Evolutionary conservation across 2,888 invertebrate genomes (phyloP).

Genomic region (Nephrotoma guestfalica): DNA sequence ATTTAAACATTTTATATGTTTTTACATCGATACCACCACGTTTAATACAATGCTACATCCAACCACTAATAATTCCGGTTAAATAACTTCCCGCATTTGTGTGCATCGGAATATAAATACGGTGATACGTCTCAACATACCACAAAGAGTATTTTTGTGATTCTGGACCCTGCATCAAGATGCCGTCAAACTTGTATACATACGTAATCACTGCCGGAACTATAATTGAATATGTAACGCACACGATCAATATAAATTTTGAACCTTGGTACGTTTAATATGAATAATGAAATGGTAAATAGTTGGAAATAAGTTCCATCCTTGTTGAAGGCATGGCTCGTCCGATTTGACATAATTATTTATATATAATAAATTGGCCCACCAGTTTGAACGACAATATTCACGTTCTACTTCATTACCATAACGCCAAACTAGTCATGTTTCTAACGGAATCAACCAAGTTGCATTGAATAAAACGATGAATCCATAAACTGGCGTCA

Average conservation of each 20-base stretch:
- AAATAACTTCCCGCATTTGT: slow-evolving; percentile 19
- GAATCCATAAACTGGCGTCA: slow-evolving; percentile 32
- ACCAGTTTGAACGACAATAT: slow-evolving; percentile 34
- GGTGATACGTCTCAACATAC: slow-evolving; percentile 19
- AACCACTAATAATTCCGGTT: slow-evolving; percentile 32
- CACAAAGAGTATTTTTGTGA: background rate
- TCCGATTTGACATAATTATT: slow-evolving; percentile 32
- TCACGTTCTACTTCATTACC: slow-evolving; percentile 26
- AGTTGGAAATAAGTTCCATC: slow-evolving; percentile 36
- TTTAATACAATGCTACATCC: slow-evolving; percentile 22
- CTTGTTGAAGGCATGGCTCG: slow-evolving; percentile 17
- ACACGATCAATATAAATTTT: too few species aligned
- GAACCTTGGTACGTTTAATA: slow-evolving; percentile 20
- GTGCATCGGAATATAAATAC: slow-evolving; percentile 26
- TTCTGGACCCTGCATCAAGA: background rate
- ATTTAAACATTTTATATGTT: too few species aligned
- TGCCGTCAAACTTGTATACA: too few species aligned
- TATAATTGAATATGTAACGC: too few species aligned
- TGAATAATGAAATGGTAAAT: slow-evolving; percentile 29
- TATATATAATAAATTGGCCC: slow-evolving; percentile 34
- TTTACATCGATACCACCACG: background rate
- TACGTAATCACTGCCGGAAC: too few species aligned
- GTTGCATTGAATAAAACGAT: slow-evolving; percentile 29
- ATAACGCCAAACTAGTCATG: slow-evolving; percentile 32
- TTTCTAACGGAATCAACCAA: slow-evolving; percentile 26